Evolutionary conservation across 1,140 invertebrate genomes (phyloP).

Genomic region (Pogonomyrmex californicus): DNA sequence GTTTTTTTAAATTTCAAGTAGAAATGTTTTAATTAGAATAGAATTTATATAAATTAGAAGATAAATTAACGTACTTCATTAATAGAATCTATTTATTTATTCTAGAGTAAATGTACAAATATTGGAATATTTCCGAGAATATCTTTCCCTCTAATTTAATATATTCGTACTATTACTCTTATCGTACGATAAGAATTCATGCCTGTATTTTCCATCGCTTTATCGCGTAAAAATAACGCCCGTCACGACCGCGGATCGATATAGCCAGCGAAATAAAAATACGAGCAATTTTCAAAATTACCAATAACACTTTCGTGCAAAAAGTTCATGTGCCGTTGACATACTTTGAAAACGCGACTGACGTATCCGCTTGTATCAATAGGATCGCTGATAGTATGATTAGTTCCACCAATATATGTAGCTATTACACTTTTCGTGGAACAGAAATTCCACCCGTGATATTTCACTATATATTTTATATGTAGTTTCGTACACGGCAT

Average conservation of each 20-base stretch:
- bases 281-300: constrained; percentile 64
- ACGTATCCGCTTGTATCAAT: constrained; percentile 45
- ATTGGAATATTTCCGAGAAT: neutral
- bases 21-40: neutral
- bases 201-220: constrained; percentile 27
- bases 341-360: constrained; percentile 51
- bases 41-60: neutral
- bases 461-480: constrained; percentile 18
- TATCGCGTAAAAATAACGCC: constrained; percentile 49
- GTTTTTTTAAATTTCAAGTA: neutral
- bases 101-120: neutral
- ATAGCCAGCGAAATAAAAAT: constrained; percentile 59
- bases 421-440: constrained; percentile 43
- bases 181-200: constrained; percentile 32
- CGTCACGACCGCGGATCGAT: constrained; percentile 52
- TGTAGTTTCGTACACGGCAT: neutral
- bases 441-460: constrained; percentile 22
- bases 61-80: too few relatives aligned
- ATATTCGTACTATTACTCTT: neutral
- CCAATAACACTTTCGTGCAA: constrained; percentile 62
- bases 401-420: constrained; percentile 2
- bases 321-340: constrained; percentile 57
- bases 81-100: too few relatives aligned
- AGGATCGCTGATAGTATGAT: constrained; percentile 53
- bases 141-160: neutral